Base-by-base conservation (phyloP, 2,797 vertebrate genomes). In the Ceyx erithaca region DNA sequence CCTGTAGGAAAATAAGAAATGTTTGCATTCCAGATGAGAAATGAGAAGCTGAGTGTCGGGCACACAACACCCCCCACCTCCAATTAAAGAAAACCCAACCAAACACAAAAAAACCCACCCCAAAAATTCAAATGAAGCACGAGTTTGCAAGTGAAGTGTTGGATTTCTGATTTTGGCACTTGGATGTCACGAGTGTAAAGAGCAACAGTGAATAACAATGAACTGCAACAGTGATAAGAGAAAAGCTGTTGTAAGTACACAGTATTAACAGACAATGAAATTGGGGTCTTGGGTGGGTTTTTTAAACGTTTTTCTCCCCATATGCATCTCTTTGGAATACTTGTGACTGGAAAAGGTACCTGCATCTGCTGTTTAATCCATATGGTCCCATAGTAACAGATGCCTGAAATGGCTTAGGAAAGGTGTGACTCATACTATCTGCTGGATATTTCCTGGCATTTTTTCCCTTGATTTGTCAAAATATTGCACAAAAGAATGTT, bases 401-500 rank as follows among this genome's bases (percentile, higher is more conserved):
- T 97, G 96, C 92, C 96, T 88, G 82, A 80, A 95, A 69, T 91
- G 95, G 93, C 66, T 96, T 95, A 92, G 93, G 90, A 96, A 96
- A 97, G 93, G 81, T 95, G 70, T 96, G 93, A 97, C 84, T 97
- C 94, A 97, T 93, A 90, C 84, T 94, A 94, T 94, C 92, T 95
- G 83, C 90, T 96, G 96, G 92, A 95, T 95, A 94, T 97, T 96
- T 96, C 76, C 93, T 95, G 94, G 93, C 96, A 94, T 93, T 96
- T 94, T 93, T 91, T 94, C 94, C 82, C 67, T 62, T 66, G 72
- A 70, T 96, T 97, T 97, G 85, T 97, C 96, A 97, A 96, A 97
- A 96, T 95, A 95, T 96, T 95, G 90, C 85, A 94, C 92, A 96
- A 97, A 97, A 96, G 82, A 94, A 91, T 96, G 89, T 86, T 96